Evolutionary conservation across 2,888 invertebrate species (phyloP).

Genomic region (Physocephala rufipes): DNA sequence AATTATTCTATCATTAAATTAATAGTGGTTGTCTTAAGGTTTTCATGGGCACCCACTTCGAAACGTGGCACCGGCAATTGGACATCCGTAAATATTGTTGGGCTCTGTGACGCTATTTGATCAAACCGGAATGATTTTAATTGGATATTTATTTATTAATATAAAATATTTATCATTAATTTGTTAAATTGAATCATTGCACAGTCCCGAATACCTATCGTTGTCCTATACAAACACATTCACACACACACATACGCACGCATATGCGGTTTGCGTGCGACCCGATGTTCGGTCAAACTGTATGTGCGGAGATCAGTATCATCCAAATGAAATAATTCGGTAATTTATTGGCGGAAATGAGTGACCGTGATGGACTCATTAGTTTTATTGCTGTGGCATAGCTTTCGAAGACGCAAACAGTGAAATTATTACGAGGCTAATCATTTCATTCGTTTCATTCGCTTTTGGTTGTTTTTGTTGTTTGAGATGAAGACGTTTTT

Average conservation of each 20-base stretch:
- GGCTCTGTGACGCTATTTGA: background rate
- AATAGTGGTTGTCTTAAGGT: too few species aligned
- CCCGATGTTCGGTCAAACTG: background rate
- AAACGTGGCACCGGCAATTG: too few species aligned
- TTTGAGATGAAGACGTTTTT: constrained; percentile 17
- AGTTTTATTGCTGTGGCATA: constrained; percentile 57
- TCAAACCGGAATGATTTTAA: constrained; percentile 64
- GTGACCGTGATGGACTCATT: constrained; percentile 55
- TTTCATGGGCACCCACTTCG: too few species aligned
- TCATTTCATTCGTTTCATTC: constrained; percentile 4
- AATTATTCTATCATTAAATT: too few species aligned
- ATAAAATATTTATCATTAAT: constrained; percentile 59
- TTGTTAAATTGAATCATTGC: constrained; percentile 55
- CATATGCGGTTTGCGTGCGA: background rate
- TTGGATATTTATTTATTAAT: constrained; percentile 64
- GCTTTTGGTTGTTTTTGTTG: constrained; percentile 16
- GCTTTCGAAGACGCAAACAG: constrained; percentile 30
- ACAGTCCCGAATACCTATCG: too few species aligned
- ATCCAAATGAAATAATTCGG: constrained; percentile 12
- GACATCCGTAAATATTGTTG: too few species aligned
- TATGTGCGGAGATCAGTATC: too few species aligned
- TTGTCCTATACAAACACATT: constrained; percentile 11
- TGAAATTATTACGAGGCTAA: background rate
- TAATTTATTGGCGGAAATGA: background rate
- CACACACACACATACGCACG: constrained; percentile 8